Evolutionary conservation across 2,113 vertebrate genomes (phyloP), one percentile per base, ranked within the genome.

Genomic region (Trachemys scripta): DNA sequence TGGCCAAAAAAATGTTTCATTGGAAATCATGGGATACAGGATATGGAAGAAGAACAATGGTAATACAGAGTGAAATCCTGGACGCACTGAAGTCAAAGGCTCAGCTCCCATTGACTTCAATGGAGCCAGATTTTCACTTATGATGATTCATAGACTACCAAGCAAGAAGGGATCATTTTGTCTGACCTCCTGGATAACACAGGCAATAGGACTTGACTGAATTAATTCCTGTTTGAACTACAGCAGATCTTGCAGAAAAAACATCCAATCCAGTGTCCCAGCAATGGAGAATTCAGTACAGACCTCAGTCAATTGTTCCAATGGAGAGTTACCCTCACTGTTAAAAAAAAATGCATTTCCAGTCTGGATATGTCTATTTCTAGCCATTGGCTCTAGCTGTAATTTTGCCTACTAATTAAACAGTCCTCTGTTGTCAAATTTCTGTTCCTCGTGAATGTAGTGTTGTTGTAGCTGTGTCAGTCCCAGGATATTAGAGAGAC

Each of bases 301-400:
- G n/a, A 24, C 89, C 62, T 69, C 56, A 1, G 0, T 0, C 72
- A 87, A 1, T 14, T 80, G 22, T 84, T 80, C 0, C 0, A 59
- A 2, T 31, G 9, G 3, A n/a, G 90, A 86, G 56, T 20, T 59
- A 3, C 11, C 2, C 65, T 92, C 51, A 38, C 8, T 49, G 11
- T 75, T 80, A 76, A 89, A 89, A 86, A 47, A 47, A 27, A 69
- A 10, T 78, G 5, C 12, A 88, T 22, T 95, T 92, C 35, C 10
- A 9, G 1, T 82, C 35, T 82, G 90, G 14, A 57, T 82, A 45
- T 91, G 29, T 29, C 88, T 95, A 19, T 49, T 31, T 79, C 88
- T 0, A 45, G 59, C 76, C 51, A n/a, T 5, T 76, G 5, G 1
- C 2, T 82, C 49, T 86, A 62, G 75, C 83, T 88, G 87, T 22